Conservation (phyloP, 2,888 invertebrate species). For the Drosophila borborema region DNA sequence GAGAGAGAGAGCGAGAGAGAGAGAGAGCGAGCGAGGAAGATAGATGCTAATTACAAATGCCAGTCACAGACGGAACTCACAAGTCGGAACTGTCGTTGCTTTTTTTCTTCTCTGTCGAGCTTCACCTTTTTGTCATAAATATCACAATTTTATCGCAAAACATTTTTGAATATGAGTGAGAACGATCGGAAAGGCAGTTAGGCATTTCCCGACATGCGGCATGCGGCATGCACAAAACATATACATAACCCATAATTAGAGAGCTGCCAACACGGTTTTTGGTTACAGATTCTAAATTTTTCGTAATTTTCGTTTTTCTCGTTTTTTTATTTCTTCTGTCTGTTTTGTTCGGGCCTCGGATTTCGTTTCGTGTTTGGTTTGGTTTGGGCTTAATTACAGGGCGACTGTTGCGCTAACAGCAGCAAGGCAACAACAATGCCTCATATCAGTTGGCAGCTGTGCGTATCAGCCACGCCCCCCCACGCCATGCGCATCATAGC, state of each 20-base stretch:
- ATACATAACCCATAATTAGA: conserved; percentile 35
- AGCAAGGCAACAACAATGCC: conserved; percentile 18
- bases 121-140: conserved; percentile 50
- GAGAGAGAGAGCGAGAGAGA: background rate
- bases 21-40: background rate
- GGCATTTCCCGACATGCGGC: conserved; percentile 42
- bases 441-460: conserved; percentile 51
- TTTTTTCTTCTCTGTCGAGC: conserved; percentile 5
- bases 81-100: conserved; percentile 18
- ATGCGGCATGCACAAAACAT: background rate
- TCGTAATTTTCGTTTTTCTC: background rate
- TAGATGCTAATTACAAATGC: conserved; percentile 69
- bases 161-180: conserved; percentile 21
- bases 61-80: conserved; percentile 51
- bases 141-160: conserved; percentile 51
- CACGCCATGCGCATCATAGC: background rate
- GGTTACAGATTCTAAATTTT: conserved; percentile 25
- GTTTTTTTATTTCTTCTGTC: too few relatives aligned
- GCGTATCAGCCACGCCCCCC: conserved; percentile 48
- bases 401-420: conserved; percentile 52
- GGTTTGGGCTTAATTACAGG: conserved; percentile 66
- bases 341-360: conserved; percentile 2
- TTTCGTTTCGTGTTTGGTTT: conserved; percentile 21
- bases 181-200: conserved; percentile 48
- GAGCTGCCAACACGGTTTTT: conserved; percentile 14